phyloP scores from a whole-genome alignment of 92 coral and sea anemone genomes.

The Siderastrea radians region DNA sequence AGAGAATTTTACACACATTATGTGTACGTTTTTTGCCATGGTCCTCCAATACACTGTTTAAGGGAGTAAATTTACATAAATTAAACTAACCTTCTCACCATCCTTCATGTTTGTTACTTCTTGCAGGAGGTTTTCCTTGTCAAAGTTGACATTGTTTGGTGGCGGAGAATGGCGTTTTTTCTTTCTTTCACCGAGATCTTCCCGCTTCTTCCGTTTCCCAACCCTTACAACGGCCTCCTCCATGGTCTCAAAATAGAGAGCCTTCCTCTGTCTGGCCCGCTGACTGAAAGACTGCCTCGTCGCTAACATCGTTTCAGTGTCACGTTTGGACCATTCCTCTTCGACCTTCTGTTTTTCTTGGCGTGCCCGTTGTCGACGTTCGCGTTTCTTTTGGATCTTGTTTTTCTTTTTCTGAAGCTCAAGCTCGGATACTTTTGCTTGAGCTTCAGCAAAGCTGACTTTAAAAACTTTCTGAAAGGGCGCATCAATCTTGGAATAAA shows the following conservation, averaged over 20 bases:
- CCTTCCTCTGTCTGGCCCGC: no score
- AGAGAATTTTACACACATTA: no score
- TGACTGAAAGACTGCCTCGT: constrained; percentile 6
- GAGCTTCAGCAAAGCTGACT: constrained; percentile 54
- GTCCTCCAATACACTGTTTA: no score
- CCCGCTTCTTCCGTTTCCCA: constrained; percentile 21
- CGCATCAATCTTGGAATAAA: no score
- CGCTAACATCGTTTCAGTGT: background rate
- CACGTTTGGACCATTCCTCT: background rate
- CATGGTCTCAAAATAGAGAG: no score
- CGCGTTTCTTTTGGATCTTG: background rate
- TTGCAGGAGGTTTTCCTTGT: constrained; percentile 34
- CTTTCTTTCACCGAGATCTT: constrained; percentile 11
- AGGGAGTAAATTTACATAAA: background rate
- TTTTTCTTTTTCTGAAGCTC: constrained; percentile 29
- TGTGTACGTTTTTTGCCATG: no score
- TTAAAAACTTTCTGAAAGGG: constrained; percentile 40
- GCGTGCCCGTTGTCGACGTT: background rate
- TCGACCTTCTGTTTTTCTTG: constrained; percentile 6
- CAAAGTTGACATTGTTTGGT: constrained; percentile 1
- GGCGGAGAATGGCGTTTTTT: constrained; percentile 25
- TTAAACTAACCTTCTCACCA: constrained; percentile 5
- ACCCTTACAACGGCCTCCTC: background rate
- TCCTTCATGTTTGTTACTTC: constrained; percentile 30
- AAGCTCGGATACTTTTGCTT: constrained; percentile 34